These are phyloP conservation scores for Xiphophorus maculatus DNA, from an alignment of 2,113 vertebrate species.

Conservation along the genomic window DNA sequence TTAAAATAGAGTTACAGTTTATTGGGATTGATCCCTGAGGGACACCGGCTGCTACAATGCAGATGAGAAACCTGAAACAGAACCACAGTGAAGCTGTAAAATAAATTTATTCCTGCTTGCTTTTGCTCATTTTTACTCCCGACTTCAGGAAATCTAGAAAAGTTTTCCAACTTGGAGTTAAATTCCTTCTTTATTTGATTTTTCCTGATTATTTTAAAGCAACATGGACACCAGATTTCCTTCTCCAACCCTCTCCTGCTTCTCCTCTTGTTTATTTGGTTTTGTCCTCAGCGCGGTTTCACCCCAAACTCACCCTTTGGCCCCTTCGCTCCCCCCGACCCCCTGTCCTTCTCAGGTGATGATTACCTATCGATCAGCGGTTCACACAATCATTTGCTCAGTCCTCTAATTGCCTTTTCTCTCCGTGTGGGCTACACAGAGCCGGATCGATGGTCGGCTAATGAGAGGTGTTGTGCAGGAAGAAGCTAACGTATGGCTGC, in stretches of 20 bases:
- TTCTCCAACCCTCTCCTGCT: no score
- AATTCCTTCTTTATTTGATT: not conserved
- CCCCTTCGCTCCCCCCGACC: conserved; percentile 15
- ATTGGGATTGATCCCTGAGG: no score
- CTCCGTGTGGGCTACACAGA: conserved; percentile 47
- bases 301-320: conserved; percentile 22
- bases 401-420: conserved; percentile 78
- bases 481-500: conserved; percentile 23
- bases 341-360: conserved; percentile 63
- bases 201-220: conserved; percentile 19
- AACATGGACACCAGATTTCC: not conserved
- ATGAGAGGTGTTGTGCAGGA: conserved; percentile 59
- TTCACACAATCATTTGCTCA: conserved; percentile 72
- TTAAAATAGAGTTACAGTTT: no score
- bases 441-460: conserved; percentile 71
- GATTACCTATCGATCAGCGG: conserved; percentile 74
- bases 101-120: no score
- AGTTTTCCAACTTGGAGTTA: not conserved
- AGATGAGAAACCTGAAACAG: no score
- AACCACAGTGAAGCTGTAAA: no score
- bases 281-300: conserved; percentile 8
- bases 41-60: no score
- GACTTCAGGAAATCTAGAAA: no score
- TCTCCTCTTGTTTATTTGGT: conserved; percentile 1
- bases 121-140: no score